Evolutionary conservation across 2,888 invertebrate genomes (phyloP).

Genomic region (Eudemis profundana): DNA sequence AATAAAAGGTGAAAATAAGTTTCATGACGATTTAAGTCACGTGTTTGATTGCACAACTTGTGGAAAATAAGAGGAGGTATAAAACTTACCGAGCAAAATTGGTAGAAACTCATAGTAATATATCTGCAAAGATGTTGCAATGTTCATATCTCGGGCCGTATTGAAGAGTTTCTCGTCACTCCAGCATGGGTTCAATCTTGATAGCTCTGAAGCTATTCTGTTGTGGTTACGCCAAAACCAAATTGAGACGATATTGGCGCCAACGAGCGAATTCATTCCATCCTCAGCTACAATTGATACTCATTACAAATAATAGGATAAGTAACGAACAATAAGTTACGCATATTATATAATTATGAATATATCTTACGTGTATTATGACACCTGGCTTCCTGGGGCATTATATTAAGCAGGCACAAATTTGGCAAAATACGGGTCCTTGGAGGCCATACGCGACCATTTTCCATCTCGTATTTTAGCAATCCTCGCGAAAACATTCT

Average conservation of each 20-base stretch:
- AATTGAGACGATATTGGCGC: constrained; percentile 51
- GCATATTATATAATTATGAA: neutral
- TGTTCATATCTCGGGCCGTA: constrained; percentile 60
- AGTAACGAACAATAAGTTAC: no score
- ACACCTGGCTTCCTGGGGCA: constrained; percentile 42
- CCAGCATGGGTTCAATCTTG: constrained; percentile 60
- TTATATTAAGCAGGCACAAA: constrained; percentile 36
- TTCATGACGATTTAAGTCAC: no score
- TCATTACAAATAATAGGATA: no score
- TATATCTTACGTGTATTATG: constrained; percentile 47
- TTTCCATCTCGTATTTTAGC: constrained; percentile 22
- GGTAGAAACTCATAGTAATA: constrained; percentile 57
- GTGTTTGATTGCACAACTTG: no score
- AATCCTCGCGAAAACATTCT: constrained; percentile 13
- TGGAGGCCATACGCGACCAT: constrained; percentile 27
- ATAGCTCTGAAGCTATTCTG: constrained; percentile 53
- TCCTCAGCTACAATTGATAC: constrained; percentile 47
- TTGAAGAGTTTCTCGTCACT: constrained; percentile 58
- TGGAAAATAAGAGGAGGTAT: no score
- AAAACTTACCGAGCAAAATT: constrained; percentile 56
- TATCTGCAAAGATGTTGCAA: constrained; percentile 56
- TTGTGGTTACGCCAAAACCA: constrained; percentile 63
- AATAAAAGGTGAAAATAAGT: no score
- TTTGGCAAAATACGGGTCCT: neutral
- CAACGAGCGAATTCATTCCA: constrained; percentile 41